Evolutionary conservation across 2,888 invertebrate genomes (phyloP).

Genomic region (Andrena dorsata): DNA sequence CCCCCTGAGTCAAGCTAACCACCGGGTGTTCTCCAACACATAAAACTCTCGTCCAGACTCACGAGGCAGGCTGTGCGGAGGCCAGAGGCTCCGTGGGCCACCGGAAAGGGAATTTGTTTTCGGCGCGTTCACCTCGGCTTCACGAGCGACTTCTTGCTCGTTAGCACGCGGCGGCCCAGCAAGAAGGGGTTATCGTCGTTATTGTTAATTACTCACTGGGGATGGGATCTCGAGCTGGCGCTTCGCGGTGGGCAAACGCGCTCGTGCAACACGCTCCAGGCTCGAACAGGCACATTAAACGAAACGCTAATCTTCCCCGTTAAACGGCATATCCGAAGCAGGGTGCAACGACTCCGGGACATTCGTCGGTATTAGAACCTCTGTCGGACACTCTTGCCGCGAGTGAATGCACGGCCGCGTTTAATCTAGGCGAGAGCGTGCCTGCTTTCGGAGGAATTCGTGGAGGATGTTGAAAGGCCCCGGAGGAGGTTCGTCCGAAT

Average conservation of each 20-base stretch:
- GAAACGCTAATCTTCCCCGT: neutral
- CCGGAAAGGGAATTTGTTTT: constrained; percentile 23
- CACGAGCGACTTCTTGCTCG: constrained; percentile 65
- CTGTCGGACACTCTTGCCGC: neutral
- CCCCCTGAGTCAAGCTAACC: too few species aligned
- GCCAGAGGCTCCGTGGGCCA: neutral
- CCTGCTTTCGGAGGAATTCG: constrained; percentile 15
- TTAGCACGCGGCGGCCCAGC: constrained; percentile 42
- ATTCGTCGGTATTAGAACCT: neutral
- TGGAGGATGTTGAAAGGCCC: constrained; percentile 13
- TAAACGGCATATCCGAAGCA: neutral
- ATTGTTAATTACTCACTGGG: constrained; percentile 62
- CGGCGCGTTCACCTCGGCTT: constrained; percentile 12
- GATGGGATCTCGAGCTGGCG: constrained; percentile 23
- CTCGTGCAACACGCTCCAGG: neutral
- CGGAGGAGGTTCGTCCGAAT: neutral
- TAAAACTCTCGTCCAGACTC: neutral
- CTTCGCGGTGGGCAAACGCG: neutral
- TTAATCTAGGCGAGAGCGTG: constrained; percentile 23
- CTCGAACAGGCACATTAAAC: neutral
- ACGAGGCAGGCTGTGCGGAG: neutral
- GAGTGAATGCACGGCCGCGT: constrained; percentile 1
- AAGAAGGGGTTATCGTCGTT: constrained; percentile 63
- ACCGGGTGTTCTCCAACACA: neutral
- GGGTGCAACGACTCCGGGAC: neutral